These are phyloP conservation scores for Oscheius myriophilus DNA, from an alignment of 2,888 invertebrate genomes.

Conservation along the genomic window DNA sequence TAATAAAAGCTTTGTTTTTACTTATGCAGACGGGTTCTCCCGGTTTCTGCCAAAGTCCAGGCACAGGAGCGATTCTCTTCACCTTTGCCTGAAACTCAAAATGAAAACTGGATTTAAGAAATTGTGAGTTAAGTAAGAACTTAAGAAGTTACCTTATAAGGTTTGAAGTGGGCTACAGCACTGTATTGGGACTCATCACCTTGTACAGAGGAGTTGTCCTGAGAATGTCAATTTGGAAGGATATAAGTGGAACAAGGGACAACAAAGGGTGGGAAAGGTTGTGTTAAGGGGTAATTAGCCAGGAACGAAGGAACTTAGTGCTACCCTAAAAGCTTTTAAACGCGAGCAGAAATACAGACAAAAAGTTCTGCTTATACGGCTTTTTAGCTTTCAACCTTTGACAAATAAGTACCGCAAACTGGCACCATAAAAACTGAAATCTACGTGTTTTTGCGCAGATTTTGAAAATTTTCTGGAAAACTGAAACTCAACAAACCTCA, in stretches of 20 bases:
- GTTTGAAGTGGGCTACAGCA: constrained; percentile 62
- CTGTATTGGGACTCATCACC: constrained; percentile 66
- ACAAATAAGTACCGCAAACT: too few relatives aligned
- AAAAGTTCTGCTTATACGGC: too few relatives aligned
- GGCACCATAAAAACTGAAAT: too few relatives aligned
- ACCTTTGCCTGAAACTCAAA: constrained; percentile 23
- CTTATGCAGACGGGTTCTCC: constrained; percentile 57
- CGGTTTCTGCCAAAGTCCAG: constrained; percentile 58
- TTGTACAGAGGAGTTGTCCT: constrained; percentile 24
- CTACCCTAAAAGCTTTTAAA: too few relatives aligned
- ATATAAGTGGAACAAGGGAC: constrained; percentile 2
- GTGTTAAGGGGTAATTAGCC: too few relatives aligned
- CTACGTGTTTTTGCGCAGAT: too few relatives aligned
- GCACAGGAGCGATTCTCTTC: constrained; percentile 48
- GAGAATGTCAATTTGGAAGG: constrained; percentile 10
- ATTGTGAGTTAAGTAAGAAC: too few relatives aligned
- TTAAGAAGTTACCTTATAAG: constrained; percentile 13
- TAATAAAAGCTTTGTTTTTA: constrained; percentile 56
- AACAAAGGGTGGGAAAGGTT: constrained; percentile 3
- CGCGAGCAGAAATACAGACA: too few relatives aligned
- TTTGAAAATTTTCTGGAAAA: too few relatives aligned
- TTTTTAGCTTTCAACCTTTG: too few relatives aligned
- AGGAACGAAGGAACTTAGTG: too few relatives aligned
- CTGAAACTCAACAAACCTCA: too few relatives aligned
- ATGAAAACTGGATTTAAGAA: neutral